These are phyloP conservation scores for Regulus satrapa DNA, from an alignment of 2,113 vertebrate species.

Conservation along the genomic window DNA sequence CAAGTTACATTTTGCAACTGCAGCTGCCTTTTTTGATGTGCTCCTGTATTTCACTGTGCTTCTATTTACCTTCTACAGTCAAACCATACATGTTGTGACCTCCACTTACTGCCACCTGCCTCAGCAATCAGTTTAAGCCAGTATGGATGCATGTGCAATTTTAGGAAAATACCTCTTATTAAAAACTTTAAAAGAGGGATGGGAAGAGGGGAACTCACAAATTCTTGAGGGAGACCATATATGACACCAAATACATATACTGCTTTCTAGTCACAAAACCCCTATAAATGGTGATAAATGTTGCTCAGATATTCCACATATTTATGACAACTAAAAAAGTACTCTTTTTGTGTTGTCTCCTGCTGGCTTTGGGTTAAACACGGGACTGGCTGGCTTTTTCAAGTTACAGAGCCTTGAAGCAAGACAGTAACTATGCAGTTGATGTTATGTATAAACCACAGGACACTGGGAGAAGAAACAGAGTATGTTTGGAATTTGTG, in stretches of 20 bases:
- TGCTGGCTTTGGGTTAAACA: slow-evolving; percentile 25
- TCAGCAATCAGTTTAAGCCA: neutral
- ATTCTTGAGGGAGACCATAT: neutral
- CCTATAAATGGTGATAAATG: neutral
- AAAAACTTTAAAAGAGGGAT: neutral
- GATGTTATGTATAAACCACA: slow-evolving; percentile 48
- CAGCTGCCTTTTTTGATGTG: neutral
- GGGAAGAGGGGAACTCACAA: neutral
- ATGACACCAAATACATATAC: neutral
- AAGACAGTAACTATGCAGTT: slow-evolving; percentile 42
- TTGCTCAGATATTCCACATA: neutral
- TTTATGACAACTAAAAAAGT: neutral
- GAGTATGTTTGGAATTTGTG: slow-evolving; percentile 61
- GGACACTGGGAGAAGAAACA: slow-evolving; percentile 47
- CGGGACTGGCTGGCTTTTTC: neutral
- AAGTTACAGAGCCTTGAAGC: slow-evolving; percentile 28
- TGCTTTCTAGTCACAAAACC: neutral
- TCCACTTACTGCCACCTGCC: neutral
- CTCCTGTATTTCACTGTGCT: neutral
- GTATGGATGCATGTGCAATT: neutral
- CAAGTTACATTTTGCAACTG: neutral
- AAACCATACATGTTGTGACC: accelerated
- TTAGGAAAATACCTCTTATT: neutral
- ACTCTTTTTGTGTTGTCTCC: neutral
- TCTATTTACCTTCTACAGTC: neutral